A percentile compares a stretch with the other conserved stretches of the same genome.
These are phyloP conservation scores for Recurvirostra avosetta DNA, from an alignment of 2,113 vertebrate species.

Conservation along the genomic window DNA sequence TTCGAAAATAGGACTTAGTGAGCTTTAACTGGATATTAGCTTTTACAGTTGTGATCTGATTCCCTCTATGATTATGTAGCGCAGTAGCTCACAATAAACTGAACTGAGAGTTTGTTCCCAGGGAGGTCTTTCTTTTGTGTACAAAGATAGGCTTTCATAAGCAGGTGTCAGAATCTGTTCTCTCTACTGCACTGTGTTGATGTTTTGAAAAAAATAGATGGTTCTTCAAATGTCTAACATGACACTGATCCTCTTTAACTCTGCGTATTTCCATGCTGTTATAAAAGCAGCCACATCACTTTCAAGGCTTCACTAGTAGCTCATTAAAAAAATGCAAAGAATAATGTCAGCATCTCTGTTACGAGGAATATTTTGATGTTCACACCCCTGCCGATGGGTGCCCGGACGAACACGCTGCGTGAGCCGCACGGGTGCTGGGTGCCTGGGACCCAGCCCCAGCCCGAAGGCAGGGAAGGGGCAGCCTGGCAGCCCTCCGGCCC, in stretches of 20 bases:
- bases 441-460: background rate
- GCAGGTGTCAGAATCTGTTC: background rate
- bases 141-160: background rate
- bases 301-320: background rate
- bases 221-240: background rate
- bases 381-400: background rate
- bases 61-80: background rate
- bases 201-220: background rate
- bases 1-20: background rate
- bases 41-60: background rate
- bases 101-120: background rate
- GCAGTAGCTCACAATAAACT: background rate
- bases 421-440: background rate
- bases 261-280: background rate
- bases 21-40: background rate
- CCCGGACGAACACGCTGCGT: fast-evolving
- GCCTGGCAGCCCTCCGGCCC: background rate
- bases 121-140: background rate
- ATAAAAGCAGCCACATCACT: background rate
- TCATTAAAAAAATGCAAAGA: background rate
- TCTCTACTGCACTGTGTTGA: background rate
- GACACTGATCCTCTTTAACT: background rate
- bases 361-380: background rate
- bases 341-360: background rate
- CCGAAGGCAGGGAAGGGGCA: background rate